Percentiles rank a stretch among this genome's conserved stretches.
phyloP scores from a whole-genome alignment of 2,888 invertebrate genomes.

The Leptinotarsa tumamoca region DNA sequence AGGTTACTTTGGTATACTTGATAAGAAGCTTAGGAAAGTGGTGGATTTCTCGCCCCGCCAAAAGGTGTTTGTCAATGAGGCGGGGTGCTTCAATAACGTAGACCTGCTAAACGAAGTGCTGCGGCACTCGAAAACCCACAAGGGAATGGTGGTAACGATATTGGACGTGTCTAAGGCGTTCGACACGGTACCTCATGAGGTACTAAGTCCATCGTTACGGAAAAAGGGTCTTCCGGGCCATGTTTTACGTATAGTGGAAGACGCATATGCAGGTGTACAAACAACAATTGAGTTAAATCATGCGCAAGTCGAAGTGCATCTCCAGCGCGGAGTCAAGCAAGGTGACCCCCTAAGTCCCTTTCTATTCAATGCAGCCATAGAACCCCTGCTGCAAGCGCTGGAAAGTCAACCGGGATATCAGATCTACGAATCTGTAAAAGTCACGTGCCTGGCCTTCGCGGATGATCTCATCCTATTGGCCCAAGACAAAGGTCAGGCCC shows the following conservation, averaged over 20 bases:
- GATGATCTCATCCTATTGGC: constrained; percentile 61
- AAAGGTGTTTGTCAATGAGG: constrained; percentile 56
- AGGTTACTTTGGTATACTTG: constrained; percentile 54
- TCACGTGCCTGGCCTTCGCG: constrained; percentile 59
- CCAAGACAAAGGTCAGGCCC: constrained; percentile 52
- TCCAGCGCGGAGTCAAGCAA: constrained; percentile 63
- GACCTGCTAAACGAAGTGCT: constrained; percentile 53
- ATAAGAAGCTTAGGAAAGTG: constrained; percentile 45
- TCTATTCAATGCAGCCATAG: constrained; percentile 60
- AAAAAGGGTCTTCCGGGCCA: constrained; percentile 51
- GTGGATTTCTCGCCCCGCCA: constrained; percentile 50
- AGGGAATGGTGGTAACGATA: constrained; percentile 60
- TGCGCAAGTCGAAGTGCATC: constrained; percentile 37
- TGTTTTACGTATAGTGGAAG: constrained; percentile 5
- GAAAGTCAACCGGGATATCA: constrained; percentile 49
- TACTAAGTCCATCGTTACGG: constrained; percentile 61
- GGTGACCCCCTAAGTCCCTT: constrained; percentile 61
- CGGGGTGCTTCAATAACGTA: constrained; percentile 57
- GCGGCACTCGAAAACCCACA: constrained; percentile 48
- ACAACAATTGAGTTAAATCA: constrained; percentile 48
- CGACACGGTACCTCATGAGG: constrained; percentile 47
- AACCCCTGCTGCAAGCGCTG: constrained; percentile 52
- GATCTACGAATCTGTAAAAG: constrained; percentile 24
- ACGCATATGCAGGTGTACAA: constrained; percentile 57
- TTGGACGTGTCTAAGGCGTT: constrained; percentile 61